Evolutionary conservation across 1,140 invertebrate species (phyloP), one percentile per base, ranked within the genome.

Genomic region (Phenacoccus solenopsis): DNA sequence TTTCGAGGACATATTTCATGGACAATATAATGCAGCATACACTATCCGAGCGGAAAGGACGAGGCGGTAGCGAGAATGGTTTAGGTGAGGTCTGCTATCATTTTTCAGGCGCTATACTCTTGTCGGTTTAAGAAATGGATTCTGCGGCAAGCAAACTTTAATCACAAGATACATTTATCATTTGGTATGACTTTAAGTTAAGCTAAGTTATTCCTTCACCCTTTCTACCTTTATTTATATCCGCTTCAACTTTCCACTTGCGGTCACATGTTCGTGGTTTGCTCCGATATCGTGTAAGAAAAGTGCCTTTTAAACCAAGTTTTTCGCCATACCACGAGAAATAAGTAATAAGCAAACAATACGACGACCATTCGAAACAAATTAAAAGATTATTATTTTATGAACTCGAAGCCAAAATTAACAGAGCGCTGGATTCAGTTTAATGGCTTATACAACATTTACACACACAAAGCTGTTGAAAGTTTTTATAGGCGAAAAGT

Each of bases 111-210:
- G 21, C 5, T 64, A 27, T 22, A 27, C 25, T 10, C n/a, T 10
- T 27, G 21, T 64, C 20, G 21, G 59, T 27, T 64, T 64, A 64
- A 64, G 22, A 64, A 64, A 64, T 64, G 59, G 59, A 25, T 64
- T 64, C 20, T 64, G 59, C 25, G 59, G 59, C 59, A 27, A 64
- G 59, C 10, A 64, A 64, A 64, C 59, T 64, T 64, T 64, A 64
- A 64, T 64, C 59, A 64, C 59, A 27, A 64, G 59, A 64, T 27
- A 64, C 59, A 64, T 64, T 64, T 27, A 64, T 64, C 59, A 64
- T 64, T 64, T 64, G 4, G 25, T 64, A 64, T 27, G 59, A 27
- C 22, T 64, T 25, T 64, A 64, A 25, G 59, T 25, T 64, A 64
- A 64, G 22, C 59, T 64, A 64, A 64, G 59, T 49, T 49, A 49